A percentile compares a stretch with the other conserved stretches of the same genome.
These are phyloP conservation scores for Ichneumoninae sp. DNA, from an alignment of 2,888 invertebrate genomes.

Conservation along the genomic window DNA sequence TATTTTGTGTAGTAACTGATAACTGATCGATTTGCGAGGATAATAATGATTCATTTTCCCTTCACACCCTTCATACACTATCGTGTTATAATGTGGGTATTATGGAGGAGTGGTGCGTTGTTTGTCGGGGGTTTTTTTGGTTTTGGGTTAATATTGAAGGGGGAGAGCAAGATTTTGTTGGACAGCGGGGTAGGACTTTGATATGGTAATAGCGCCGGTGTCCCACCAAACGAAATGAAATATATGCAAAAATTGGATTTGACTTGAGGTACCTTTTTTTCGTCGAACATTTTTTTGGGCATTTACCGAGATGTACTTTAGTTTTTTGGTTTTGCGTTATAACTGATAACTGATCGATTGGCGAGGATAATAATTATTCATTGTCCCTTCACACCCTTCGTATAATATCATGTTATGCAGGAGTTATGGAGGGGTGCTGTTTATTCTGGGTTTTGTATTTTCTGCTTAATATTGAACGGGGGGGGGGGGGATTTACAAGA, in stretches of 20 bases:
- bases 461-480: background rate
- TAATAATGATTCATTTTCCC: slow-evolving; percentile 52
- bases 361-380: slow-evolving; percentile 37
- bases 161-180: too few species aligned
- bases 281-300: too few species aligned
- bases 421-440: background rate
- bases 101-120: background rate
- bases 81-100: background rate
- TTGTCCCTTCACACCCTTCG: slow-evolving; percentile 41
- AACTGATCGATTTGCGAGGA: slow-evolving; percentile 30
- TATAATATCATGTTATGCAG: background rate
- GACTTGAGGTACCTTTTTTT: too few species aligned
- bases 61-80: slow-evolving; percentile 24
- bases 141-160: background rate
- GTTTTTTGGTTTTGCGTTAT: background rate
- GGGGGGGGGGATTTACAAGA: too few species aligned
- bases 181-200: too few species aligned
- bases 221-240: too few species aligned
- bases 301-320: too few species aligned
- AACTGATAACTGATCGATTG: slow-evolving; percentile 54
- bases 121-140: background rate
- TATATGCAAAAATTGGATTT: too few species aligned
- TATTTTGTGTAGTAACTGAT: slow-evolving; percentile 4
- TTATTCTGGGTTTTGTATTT: background rate
- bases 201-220: too few species aligned